Evolutionary conservation across 2,888 invertebrate genomes (phyloP), one percentile per base, ranked within the genome.

Genomic region (Erebia ligea): DNA sequence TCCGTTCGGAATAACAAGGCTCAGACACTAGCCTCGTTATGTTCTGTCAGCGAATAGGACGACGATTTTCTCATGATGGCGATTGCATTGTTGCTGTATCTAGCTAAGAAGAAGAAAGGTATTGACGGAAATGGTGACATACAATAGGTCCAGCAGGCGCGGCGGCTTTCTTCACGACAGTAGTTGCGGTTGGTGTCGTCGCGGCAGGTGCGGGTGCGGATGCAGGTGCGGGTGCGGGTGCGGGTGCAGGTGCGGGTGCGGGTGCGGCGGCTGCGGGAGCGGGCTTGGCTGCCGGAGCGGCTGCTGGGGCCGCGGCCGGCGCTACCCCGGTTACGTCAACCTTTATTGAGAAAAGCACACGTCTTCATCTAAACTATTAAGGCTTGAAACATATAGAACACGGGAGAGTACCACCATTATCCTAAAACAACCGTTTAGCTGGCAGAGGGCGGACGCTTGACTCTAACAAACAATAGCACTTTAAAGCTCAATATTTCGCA

Each of bases 331-430:
- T 87, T 17, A 94, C 77, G 40, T 92, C 82, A 68, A 92, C 81
- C 92, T 92, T 76, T 11, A 61, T 10, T 45, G 3, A 45, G 4
- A 42, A 42, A 97, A 96, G 15, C 99, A 96, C 8, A 98, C 96
- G 84, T 99, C 99, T 90, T 99, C 84, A 52, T 52, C 8, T 4
- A 1, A 1, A 50, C 50, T n/a, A 93, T 70, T n/a, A n/a, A 25
- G 25, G 25, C 25, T 25, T 25, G 25, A 25, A 25, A 3, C 3
- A 25, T n/a, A 25, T 25, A 25, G 25, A 25, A 25, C 25, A 3
- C 25, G 25, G 25, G 25, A 3, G 0, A 25, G 25, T 4, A 25
- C 25, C 25, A 25, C n/a, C n/a, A n/a, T n/a, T n/a, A n/a, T n/a
- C n/a, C n/a, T 21, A 21, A 21, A 21, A n/a, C n/a, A n/a, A n/a